These are phyloP conservation scores for Pollimyrus isidori DNA, from an alignment of 2,113 vertebrate genomes.

Conservation along the genomic window DNA sequence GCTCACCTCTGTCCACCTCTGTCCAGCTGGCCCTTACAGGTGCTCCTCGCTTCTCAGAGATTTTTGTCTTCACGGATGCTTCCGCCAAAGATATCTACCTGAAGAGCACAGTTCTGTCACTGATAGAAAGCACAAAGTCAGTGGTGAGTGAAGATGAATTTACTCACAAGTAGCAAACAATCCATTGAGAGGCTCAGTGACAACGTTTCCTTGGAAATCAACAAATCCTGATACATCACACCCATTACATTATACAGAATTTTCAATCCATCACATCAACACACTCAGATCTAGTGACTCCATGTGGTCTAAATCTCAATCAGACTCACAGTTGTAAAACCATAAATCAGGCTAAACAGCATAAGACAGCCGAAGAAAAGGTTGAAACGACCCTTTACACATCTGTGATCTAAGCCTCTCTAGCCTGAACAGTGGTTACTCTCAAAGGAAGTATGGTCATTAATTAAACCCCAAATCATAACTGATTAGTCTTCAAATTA, in stretches of 20 bases:
- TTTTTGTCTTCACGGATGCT: slow-evolving; percentile 31
- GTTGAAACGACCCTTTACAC: neutral
- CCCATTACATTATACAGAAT: neutral
- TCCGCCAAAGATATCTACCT: slow-evolving; percentile 22
- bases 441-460: neutral
- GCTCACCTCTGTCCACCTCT: neutral
- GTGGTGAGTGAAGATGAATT: neutral
- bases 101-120: slow-evolving; percentile 22
- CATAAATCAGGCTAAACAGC: neutral
- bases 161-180: neutral
- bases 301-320: neutral
- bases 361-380: neutral
- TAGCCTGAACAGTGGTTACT: neutral
- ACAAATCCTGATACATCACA: neutral
- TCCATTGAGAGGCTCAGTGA: neutral
- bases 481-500: neutral
- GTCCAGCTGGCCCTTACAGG: slow-evolving; percentile 23
- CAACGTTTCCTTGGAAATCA: neutral
- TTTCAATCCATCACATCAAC: neutral
- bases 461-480: neutral
- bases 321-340: neutral
- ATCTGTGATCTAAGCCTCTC: neutral
- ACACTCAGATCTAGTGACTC: neutral
- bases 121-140: slow-evolving; percentile 27
- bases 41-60: slow-evolving; percentile 19